A percentile compares a stretch with the other conserved stretches of the same genome.
These are phyloP conservation scores for Nomada hirtipes DNA, from an alignment of 2,888 invertebrate genomes.

Conservation along the genomic window DNA sequence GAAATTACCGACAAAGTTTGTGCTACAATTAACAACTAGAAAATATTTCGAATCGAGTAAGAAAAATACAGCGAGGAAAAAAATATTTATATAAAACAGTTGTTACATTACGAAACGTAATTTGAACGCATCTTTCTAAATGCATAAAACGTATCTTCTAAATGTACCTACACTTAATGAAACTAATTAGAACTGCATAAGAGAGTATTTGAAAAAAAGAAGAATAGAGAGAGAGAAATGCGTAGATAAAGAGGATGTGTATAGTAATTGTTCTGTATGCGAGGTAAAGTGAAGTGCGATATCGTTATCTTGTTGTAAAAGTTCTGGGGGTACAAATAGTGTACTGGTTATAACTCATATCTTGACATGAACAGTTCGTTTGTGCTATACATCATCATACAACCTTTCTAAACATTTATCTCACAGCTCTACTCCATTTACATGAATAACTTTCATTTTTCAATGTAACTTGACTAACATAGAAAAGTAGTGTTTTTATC, in stretches of 20 bases:
- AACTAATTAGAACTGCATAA: slow-evolving; percentile 32
- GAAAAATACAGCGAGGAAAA: slow-evolving; percentile 15
- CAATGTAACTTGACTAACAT: slow-evolving; percentile 54
- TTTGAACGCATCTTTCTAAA: slow-evolving; percentile 20
- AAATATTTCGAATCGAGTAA: slow-evolving; percentile 5
- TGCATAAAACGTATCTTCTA: slow-evolving; percentile 21
- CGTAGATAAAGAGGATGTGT: slow-evolving; percentile 31
- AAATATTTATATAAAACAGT: slow-evolving; percentile 12
- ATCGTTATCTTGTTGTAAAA: slow-evolving; percentile 46
- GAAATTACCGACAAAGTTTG: slow-evolving; percentile 12
- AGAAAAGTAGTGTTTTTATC: slow-evolving; percentile 62
- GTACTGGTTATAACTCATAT: slow-evolving; percentile 44
- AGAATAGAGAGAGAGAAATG: background rate
- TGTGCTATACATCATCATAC: slow-evolving; percentile 42
- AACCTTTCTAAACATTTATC: slow-evolving; percentile 58
- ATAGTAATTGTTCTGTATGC: slow-evolving; percentile 46
- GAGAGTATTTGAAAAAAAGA: background rate
- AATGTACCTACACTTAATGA: background rate
- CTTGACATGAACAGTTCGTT: slow-evolving; percentile 40
- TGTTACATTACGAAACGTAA: background rate
- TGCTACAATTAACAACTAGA: slow-evolving; percentile 12
- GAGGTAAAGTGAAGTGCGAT: slow-evolving; percentile 56
- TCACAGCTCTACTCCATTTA: slow-evolving; percentile 60
- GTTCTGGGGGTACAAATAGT: slow-evolving; percentile 41
- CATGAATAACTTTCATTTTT: slow-evolving; percentile 54